Base-by-base conservation (phyloP, 1,140 invertebrate genomes). In the Heliothis virescens region DNA sequence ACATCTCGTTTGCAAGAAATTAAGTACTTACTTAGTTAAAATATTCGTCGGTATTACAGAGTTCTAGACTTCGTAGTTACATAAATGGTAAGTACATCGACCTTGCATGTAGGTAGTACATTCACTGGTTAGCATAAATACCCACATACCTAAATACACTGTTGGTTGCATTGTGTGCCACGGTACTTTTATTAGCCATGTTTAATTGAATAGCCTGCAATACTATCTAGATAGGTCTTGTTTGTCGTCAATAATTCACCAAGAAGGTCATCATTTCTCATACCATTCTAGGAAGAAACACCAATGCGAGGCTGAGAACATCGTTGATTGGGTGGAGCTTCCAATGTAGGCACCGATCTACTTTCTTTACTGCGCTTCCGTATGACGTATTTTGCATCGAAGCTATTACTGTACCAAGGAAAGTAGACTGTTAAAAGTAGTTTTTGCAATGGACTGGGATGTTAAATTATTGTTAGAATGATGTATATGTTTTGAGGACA, bases 241-340 rank as follows among this genome's bases (percentile, higher is more conserved):
- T 88, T 88, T 90, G 83, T 81, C 83, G 79, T 90, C 88, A 82
- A 83, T 87, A 89, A 89, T 86, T 80, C 60, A 62, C 60, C 83
- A 80, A 82, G 84, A 88, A 90, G 82, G 85, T 79, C 79, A 89
- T 83, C 63, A 76, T 74, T 76, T 73, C 86, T 83, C 87, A 87
- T 83, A 85, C 86, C 85, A 84, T 82, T 60, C 69, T 12, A 57
- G 79, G 80, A 57, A 78, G 80, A 79, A 79, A 82, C 79, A 86
- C 90, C 89, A 92, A 92, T 92, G 81, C 86, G 83, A 73, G 52
- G 79, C 79, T 10, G 80, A 81, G 80, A 52, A 16, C 52, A 48
- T 77, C 67, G 69, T 83, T 80, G 72, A 82, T 85, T 89, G 89
- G 91, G 85, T 87, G 91, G 87, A 84, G 86, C 87, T 71, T 82